Conservation (phyloP, 2,797 vertebrate species). For the Catamblyrhynchus diadema region DNA sequence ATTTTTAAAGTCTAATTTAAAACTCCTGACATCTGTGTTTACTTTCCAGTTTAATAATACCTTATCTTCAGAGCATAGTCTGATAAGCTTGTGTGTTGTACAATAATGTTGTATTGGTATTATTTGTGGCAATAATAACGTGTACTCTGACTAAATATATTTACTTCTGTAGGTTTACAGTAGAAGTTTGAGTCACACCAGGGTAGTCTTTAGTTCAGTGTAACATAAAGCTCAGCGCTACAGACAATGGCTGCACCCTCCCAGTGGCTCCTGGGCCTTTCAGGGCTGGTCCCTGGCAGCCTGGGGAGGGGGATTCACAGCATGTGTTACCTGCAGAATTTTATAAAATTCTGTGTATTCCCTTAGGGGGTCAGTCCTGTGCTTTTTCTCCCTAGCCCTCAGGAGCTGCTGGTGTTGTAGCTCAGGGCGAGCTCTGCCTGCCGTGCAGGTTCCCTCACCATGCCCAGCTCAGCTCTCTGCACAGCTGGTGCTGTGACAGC, state of each 20-base stretch:
- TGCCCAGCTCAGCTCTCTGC: not conserved
- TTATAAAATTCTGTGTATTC: not conserved
- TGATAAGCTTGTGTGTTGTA: conserved; percentile 50
- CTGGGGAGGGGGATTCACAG: not conserved
- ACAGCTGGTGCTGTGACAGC: rapidly evolving
- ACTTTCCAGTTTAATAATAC: conserved; percentile 56
- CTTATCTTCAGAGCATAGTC: conserved; percentile 51
- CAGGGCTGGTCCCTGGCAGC: not conserved
- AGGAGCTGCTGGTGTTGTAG: rapidly evolving
- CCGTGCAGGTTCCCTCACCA: rapidly evolving
- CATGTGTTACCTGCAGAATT: not conserved
- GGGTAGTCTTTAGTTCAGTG: not conserved
- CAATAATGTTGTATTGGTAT: conserved; percentile 21
- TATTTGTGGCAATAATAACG: not conserved
- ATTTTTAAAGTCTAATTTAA: conserved; percentile 55
- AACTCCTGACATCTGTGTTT: conserved; percentile 72
- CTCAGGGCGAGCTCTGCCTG: rapidly evolving
- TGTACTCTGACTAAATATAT: not conserved
- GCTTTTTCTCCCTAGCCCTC: not conserved
- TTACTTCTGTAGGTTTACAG: not conserved
- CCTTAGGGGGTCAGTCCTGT: no score
- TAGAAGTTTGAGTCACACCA: not conserved
- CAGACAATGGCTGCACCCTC: not conserved
- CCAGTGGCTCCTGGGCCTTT: not conserved
- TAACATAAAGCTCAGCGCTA: not conserved